phyloP scores from a whole-genome alignment of 2,888 invertebrate species.

The Protophormia terraenovae region DNA sequence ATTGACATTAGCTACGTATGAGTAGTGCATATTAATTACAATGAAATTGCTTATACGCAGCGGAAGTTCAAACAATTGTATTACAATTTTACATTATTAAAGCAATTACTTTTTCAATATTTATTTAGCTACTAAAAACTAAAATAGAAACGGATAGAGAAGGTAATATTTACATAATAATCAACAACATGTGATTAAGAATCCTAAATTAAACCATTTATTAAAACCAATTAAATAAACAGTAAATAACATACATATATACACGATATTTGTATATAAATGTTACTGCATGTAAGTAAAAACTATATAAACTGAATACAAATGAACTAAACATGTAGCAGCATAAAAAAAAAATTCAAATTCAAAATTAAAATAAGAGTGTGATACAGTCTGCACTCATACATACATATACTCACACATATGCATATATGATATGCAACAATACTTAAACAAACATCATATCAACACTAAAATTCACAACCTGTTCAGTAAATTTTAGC shows the following conservation, averaged over 20 bases:
- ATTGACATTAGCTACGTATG: neutral
- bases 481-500: neutral
- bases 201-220: conserved; percentile 42
- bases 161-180: neutral
- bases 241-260: neutral
- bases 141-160: neutral
- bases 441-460: neutral
- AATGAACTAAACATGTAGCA: neutral
- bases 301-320: neutral
- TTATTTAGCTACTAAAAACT: neutral
- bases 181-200: conserved; percentile 22
- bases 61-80: neutral
- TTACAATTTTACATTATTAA: neutral
- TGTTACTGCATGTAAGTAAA: neutral
- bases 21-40: conserved; percentile 8
- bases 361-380: conserved; percentile 13
- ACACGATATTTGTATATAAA: neutral
- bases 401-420: neutral
- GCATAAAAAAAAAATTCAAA: neutral
- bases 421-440: neutral
- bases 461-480: neutral
- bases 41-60: conserved; percentile 22
- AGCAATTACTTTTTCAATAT: neutral
- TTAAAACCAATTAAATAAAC: conserved; percentile 44
- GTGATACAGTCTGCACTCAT: neutral